Conservation (phyloP, 2,888 invertebrate genomes). For the Diarsia brunnea region DNA sequence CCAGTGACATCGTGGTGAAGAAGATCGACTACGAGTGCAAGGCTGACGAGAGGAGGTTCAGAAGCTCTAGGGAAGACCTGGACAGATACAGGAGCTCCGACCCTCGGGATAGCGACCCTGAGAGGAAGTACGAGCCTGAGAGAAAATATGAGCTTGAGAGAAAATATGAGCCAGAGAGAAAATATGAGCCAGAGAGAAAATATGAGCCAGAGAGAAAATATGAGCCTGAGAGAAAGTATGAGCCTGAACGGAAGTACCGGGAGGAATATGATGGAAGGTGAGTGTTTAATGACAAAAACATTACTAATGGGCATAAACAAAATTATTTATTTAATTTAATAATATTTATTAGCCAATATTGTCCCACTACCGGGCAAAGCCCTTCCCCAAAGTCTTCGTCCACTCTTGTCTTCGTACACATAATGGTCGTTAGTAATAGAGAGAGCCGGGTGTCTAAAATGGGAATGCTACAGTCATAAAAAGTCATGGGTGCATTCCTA, state of each 20-base stretch:
- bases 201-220: conserved; percentile 66
- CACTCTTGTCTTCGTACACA: too few species aligned
- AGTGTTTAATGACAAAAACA: conserved; percentile 7
- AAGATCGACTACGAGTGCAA: conserved; percentile 82
- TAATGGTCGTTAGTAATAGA: background rate
- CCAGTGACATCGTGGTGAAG: conserved; percentile 83
- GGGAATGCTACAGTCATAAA: background rate
- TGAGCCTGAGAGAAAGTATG: conserved; percentile 66
- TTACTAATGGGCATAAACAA: too few species aligned
- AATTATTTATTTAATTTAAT: too few species aligned
- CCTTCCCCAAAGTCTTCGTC: too few species aligned
- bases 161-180: conserved; percentile 8
- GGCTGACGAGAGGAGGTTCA: conserved; percentile 77
- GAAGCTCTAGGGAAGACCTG: conserved; percentile 78
- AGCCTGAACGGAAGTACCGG: conserved; percentile 48
- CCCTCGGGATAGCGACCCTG: conserved; percentile 77
- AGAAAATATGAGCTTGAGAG: conserved; percentile 13
- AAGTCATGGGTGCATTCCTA: background rate
- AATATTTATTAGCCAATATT: too few species aligned
- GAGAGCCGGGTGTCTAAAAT: background rate
- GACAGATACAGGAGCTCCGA: conserved; percentile 77
- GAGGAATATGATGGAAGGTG: conserved; percentile 80
- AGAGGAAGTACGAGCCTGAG: conserved; percentile 68
- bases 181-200: conserved; percentile 12
- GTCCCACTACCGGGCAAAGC: too few species aligned